Evolutionary conservation across 2,888 invertebrate genomes (phyloP), one percentile per base, ranked within the genome.

Genomic region (Bembecia ichneumoniformis): DNA sequence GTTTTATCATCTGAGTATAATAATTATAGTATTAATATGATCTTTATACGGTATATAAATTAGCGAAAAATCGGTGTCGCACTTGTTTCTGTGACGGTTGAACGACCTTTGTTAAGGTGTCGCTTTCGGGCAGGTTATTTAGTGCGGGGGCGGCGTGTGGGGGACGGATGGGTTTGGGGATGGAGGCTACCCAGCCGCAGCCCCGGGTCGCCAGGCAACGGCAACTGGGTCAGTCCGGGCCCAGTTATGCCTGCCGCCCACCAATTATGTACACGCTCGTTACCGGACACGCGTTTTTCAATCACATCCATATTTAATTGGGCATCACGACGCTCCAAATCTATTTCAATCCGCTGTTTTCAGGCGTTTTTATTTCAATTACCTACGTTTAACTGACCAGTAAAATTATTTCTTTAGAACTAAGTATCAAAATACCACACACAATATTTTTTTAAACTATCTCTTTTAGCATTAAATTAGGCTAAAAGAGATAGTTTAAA

Each of bases 271-370:
- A 90, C 87, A 83, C 83, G 84, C 84, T 86, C 84, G 87, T 86
- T 87, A 86, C 84, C 82, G 86, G 87, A 86, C 87, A 86, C 86
- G 86, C 87, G 87, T 87, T 87, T 87, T 87, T 87, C 87, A 84
- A 87, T 87, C 87, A 84, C 84, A 87, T 87, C 83, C 87, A 86
- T 87, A 87, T 86, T 87, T 87, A 87, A 87, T 87, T 87, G 87
- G 84, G 82, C 83, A 82, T 82, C 83, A 77, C 77, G 74, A 78
- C 74, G 76, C 83, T 79, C 79, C 77, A 84, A 86, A 82, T 83
- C 74, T 83, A 74, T 84, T 79, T 76, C 74, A 73, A 77, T 28
- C 75, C 73, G 70, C 74, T 77, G 77, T 79, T 82, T 79, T 74
- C 71, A 68, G 64, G 68, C 73, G 15, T 44, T 15, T 40, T 40